Base-by-base conservation (phyloP, 2,113 vertebrate species). In the Candoia aspera region DNA sequence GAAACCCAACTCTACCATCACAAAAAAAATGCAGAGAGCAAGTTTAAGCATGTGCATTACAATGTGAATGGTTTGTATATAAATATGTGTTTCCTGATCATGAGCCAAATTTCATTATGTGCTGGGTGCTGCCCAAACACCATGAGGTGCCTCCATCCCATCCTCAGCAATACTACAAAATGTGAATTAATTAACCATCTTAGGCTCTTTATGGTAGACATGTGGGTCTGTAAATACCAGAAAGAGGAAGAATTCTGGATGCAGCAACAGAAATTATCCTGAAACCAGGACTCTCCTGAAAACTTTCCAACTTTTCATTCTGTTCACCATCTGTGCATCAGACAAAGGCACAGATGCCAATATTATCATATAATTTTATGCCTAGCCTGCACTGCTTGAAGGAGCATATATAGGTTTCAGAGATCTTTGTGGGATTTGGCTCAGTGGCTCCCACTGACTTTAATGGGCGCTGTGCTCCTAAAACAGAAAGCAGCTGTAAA, bases 131-230 rank as follows among this genome's bases (percentile, higher is more conserved):
- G 87, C 29, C 87, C 83, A 19, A 57, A 24, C 91, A 64, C 87
- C 60, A 58, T 5, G 58, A 89, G 79, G 62, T 73, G 42, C 57
- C 49, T 64, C n/a, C 4, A 89, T 85, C 58, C 42, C 79, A 68
- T 84, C 57, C 49, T 85, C 87, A 87, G 87, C 58, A 42, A 92
- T 60, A 89, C 87, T 92, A 64, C 87, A 89, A 89, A 92, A 92
- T 89, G 87, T 90, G 87, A 49, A 89, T 89, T 84, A 11, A 84
- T 91, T 73, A 89, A 64, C 90, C 8, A 86, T 85, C 90, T 58
- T 73, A 11, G 49, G 19, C 57, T 62, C 68, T 93, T 68, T 88
- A 89, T 73, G 86, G 92, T 91, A 84, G n/a, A 57, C 59, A 37
- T 89, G 87, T 23, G 49, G 26, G 29, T 58, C 29, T 86, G 54